Evolutionary conservation across 2,888 invertebrate genomes (phyloP).

Genomic region (Cactoblastis cactorum): DNA sequence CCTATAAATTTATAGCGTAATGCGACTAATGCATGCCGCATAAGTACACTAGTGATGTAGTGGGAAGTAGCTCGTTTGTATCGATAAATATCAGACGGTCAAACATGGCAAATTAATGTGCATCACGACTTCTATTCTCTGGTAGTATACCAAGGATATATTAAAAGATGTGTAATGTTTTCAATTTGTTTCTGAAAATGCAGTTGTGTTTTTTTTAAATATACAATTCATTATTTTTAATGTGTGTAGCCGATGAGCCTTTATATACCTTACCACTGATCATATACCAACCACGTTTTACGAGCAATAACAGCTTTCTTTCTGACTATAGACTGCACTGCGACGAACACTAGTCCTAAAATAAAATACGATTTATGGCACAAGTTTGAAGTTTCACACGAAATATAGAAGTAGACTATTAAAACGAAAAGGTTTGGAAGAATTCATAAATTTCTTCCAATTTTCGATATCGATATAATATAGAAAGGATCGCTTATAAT

Average conservation of each 20-base stretch:
- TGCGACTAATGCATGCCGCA: slow-evolving; percentile 14
- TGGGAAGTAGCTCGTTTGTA: neutral
- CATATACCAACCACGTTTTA: neutral
- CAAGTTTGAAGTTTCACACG: neutral
- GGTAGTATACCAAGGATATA: too few relatives aligned
- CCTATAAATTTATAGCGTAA: slow-evolving; percentile 15
- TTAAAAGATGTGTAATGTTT: too few relatives aligned
- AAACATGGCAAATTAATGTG: too few relatives aligned
- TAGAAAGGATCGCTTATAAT: too few relatives aligned
- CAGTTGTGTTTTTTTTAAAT: too few relatives aligned
- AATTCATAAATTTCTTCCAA: too few relatives aligned
- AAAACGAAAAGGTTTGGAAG: neutral
- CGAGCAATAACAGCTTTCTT: neutral
- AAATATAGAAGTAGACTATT: neutral
- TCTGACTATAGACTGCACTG: neutral
- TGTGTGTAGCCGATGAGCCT: neutral
- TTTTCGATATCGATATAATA: too few relatives aligned
- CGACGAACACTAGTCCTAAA: neutral
- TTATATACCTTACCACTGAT: neutral
- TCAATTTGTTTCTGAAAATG: too few relatives aligned
- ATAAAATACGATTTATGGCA: neutral
- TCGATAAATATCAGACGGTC: neutral
- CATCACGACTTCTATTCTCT: too few relatives aligned
- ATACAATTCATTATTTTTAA: neutral
- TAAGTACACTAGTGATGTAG: neutral